Evolutionary conservation across 2,797 vertebrate species (phyloP), one percentile per base, ranked within the genome.

Genomic region (Erpetoichthys calabaricus): DNA sequence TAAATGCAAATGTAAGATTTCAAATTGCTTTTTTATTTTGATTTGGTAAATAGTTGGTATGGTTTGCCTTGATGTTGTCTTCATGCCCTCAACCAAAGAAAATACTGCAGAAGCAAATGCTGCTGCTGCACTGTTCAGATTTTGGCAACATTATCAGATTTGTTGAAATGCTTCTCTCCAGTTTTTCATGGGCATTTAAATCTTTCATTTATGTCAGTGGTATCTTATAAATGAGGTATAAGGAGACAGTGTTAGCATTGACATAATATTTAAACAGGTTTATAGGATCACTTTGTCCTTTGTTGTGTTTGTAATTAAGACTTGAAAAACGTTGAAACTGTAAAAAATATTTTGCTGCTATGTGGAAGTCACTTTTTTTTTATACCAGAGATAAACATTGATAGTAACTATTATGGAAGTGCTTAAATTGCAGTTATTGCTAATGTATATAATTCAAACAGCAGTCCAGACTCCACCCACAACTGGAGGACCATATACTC

Each of bases 191-290:
- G 59, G 61, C 62, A 61, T 62, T 65, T 70, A 73, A 69, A 67
- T 64, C 65, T 65, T 57, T 61, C 55, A 41, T 65, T 56, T 64
- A 68, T 68, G 67, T 67, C 60, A 51, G 57, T 63, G 47, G 57
- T 61, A 61, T 66, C 60, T 63, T 68, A 65, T 51, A 61, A 66
- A 51, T 61, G 64, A 60, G 62, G 64, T 67, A 71, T 60, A 64
- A 67, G 56, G 64, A 67, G 45, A 25, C 42, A 25, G 45, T 53
- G 8, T n/a, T n/a, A n/a, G n/a, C n/a, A n/a, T n/a, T n/a, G n/a
- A n/a, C n/a, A n/a, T n/a, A n/a, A n/a, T n/a, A n/a, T n/a, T n/a
- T n/a, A n/a, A n/a, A n/a, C n/a, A n/a, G n/a, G n/a, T n/a, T n/a
- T n/a, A n/a, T n/a, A n/a, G n/a, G n/a, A n/a, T n/a, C n/a, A n/a